phyloP scores from a whole-genome alignment of 2,888 invertebrate species.

The Cataglyphis altisquamis region DNA sequence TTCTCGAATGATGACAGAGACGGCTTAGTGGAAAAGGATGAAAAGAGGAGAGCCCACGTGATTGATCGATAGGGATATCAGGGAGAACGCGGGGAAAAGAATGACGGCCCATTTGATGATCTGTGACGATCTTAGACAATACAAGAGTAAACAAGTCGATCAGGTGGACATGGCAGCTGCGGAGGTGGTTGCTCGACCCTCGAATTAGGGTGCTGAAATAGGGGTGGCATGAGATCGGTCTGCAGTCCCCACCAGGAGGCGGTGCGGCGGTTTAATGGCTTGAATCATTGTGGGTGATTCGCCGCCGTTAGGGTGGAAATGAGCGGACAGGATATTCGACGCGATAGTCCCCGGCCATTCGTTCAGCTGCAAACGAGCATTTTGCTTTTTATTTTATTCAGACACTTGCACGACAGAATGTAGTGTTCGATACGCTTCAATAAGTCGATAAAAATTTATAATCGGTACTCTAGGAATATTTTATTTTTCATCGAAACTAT shows the following conservation, averaged over 20 bases:
- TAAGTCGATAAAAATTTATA: not conserved
- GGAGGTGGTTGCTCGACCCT: conserved; percentile 76
- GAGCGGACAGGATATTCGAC: not conserved
- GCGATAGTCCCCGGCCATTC: conserved; percentile 10
- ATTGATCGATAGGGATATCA: not conserved
- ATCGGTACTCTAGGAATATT: not conserved
- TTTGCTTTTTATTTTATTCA: not conserved
- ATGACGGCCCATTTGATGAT: conserved; percentile 33
- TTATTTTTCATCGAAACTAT: not conserved
- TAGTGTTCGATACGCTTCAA: not conserved
- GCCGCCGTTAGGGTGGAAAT: conserved; percentile 56
- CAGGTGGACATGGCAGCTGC: conserved; percentile 78
- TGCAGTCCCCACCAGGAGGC: conserved; percentile 79
- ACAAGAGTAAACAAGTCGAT: conserved; percentile 85
- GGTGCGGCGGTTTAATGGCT: conserved; percentile 77
- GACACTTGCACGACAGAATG: not conserved
- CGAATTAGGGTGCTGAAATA: conserved; percentile 78
- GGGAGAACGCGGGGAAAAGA: not conserved
- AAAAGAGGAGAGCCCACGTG: not conserved
- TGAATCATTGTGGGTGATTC: conserved; percentile 55
- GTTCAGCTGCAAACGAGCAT: not conserved
- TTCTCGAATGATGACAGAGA: not conserved
- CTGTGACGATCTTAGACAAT: conserved; percentile 79
- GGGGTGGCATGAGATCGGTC: conserved; percentile 76
- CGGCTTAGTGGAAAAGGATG: not conserved